A percentile compares a stretch with the other conserved stretches of the same genome.
Evolutionary conservation across 2,797 vertebrate genomes (phyloP).

Genomic region (Pogoniulus pusillus): DNA sequence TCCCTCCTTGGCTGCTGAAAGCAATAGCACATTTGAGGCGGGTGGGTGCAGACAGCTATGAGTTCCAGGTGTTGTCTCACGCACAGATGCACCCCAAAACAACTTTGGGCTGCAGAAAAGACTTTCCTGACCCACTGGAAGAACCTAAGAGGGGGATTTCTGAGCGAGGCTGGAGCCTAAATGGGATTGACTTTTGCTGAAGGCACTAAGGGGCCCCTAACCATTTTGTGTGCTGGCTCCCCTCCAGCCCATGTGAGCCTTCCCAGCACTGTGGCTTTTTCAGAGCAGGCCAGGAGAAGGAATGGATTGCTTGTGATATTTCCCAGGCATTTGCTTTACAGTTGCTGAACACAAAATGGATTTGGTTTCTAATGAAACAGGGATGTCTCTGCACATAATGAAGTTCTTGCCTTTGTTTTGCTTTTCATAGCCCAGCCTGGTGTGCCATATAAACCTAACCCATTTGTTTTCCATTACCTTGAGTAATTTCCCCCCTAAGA

Average conservation of each 20-base stretch:
- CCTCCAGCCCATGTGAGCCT: neutral
- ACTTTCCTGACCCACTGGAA: neutral
- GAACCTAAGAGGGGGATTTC: neutral
- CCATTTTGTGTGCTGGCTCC: neutral
- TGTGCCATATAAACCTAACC: neutral
- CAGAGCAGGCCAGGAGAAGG: neutral
- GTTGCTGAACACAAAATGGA: constrained; percentile 26
- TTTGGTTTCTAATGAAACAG: constrained; percentile 42
- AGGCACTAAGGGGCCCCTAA: constrained; percentile 6
- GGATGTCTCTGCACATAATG: constrained; percentile 6
- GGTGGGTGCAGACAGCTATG: rapidly evolving
- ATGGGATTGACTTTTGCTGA: constrained; percentile 12
- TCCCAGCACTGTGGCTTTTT: neutral
- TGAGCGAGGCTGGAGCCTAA: neutral
- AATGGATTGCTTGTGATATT: constrained; percentile 17
- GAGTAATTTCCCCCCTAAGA: constrained; percentile 23
- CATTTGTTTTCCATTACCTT: constrained; percentile 50
- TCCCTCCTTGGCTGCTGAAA: neutral
- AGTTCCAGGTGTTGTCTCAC: rapidly evolving
- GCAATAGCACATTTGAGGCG: neutral
- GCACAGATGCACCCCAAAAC: neutral
- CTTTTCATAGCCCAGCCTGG: constrained; percentile 1
- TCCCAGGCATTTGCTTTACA: constrained; percentile 49
- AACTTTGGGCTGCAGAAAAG: neutral
- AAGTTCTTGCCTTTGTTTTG: constrained; percentile 50